Evolutionary conservation across 2,888 invertebrate genomes (phyloP), one percentile per base, ranked within the genome.

Genomic region (Laothoe populi): DNA sequence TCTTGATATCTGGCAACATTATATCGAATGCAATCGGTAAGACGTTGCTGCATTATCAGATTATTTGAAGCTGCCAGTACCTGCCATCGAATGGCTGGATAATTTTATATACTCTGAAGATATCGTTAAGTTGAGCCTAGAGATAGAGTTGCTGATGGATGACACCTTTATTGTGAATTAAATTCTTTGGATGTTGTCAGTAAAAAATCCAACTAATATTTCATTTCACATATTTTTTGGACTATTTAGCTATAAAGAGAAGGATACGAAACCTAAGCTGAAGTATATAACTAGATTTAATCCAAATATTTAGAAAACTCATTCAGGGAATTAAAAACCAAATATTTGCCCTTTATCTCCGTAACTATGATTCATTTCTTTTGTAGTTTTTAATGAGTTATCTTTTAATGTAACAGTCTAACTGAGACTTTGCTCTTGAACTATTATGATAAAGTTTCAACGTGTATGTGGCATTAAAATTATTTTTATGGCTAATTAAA

Each of bases 291-390:
- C n/a, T n/a, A n/a, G n/a, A n/a, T n/a, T n/a, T n/a, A n/a, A 45
- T 10, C 5, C 19, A 21, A 45, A 48, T 26, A 49, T 16, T 31
- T 26, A 31, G 16, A 49, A 8, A 31, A 49, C 35, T 19, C 8
- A 19, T 48, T 24, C 48, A 49, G n/a, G 49, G 7, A 31, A 49
- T 31, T 21, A 19, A 53, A 53, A 19, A 35, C 19, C 16, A 53
- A 53, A 35, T 35, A 53, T 53, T 53, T 31, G 35, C 4, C 35
- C 16, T 31, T 53, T 53, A 53, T 53, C 53, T 35, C 4, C 53
- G 53, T 35, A 19, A 35, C 31, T 35, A 35, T 53, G 53, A 53
- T 19, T 53, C 19, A 53, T 53, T 49, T 11, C 16, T 31, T 26
- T 19, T 5, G 49, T 23, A 3, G 46, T 46, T 49, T 16, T 8